Conservation (phyloP, 2,888 invertebrate genomes). For the Spicauda simplicius region DNA sequence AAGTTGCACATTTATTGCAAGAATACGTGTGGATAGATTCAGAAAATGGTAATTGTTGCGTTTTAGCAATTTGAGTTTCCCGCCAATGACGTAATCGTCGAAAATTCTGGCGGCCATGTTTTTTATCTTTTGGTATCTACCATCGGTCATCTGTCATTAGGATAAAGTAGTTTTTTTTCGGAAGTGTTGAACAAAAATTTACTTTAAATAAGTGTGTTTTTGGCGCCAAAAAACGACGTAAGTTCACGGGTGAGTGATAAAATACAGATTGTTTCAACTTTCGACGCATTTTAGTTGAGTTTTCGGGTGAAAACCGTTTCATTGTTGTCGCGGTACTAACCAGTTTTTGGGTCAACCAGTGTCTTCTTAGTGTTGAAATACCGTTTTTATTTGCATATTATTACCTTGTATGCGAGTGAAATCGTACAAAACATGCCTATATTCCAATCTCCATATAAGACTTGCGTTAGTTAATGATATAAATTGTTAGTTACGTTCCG, state of each 20-base stretch:
- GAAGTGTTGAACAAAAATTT: conserved; percentile 59
- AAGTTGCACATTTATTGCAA: conserved; percentile 48
- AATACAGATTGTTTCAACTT: conserved; percentile 43
- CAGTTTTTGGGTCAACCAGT: conserved; percentile 76
- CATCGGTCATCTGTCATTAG: conserved; percentile 74
- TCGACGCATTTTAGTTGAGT: conserved; percentile 6
- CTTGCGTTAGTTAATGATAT: too few species aligned
- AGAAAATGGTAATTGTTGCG: conserved; percentile 43
- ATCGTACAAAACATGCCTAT: conserved; percentile 1
- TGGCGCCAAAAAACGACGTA: conserved; percentile 66
- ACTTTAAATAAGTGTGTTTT: conserved; percentile 68
- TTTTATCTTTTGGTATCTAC: conserved; percentile 53
- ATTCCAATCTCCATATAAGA: too few species aligned
- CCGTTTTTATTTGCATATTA: conserved; percentile 61
- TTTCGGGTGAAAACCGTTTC: conserved; percentile 53
- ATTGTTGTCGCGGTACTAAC: conserved; percentile 38
- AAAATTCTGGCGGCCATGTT: conserved; percentile 58
- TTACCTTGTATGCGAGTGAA: conserved; percentile 30
- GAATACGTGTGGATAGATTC: background rate
- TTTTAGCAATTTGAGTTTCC: conserved; percentile 71
- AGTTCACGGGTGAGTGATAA: conserved; percentile 79
- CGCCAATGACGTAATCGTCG: conserved; percentile 77
- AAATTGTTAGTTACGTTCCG: too few species aligned
- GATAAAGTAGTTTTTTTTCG: conserved; percentile 58
- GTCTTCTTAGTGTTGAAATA: conserved; percentile 62